Evolutionary conservation across 1,140 invertebrate species (phyloP), one percentile per base, ranked within the genome.

Genomic region (Drosophila rufa): DNA sequence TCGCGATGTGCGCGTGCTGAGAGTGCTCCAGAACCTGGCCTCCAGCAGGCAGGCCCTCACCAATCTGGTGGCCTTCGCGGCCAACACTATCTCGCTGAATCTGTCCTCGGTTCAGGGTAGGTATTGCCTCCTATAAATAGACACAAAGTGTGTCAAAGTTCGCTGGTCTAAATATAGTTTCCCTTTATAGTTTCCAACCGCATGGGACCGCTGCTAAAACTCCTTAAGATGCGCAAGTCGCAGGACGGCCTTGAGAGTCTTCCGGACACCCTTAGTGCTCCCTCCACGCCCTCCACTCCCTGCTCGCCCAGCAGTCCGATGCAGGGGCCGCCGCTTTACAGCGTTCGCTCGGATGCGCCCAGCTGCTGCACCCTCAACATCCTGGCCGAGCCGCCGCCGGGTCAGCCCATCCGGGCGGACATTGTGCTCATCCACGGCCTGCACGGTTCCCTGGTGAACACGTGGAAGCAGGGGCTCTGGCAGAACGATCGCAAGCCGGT

Each of bases 361-460:
- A 92, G 68, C 69, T 93, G 92, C 59, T 93, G 94, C 50, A 93
- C 92, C 1, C 92, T 94, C 22, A 80, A 92, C 38, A 92, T 94
- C 5, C 69, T 94, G 33, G 90, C 84, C 27, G 89, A 92, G 47
- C 93, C 93, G 17, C 80, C 93, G n/a, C 60, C 75, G 22, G 92
- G 82, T 15, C 76, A 78, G 19, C 84, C 92, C 8, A 92, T 93
- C n/a, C 75, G 78, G 14, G 94, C 93, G 3, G 94, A 95, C 73
- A 93, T 95, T 15, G 93, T 95, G 5, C 94, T 95, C n/a, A 93
- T 95, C 19, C 94, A 95, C 70, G 94, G 94, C 0, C 91, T 95
- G 7, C 94, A 95, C 66, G 94, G 94, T 3, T 94, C 94, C 7
- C 67, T 94, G 42, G 91, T 93, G 1, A 94, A 94, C 30, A 95